Conservation (phyloP, 2,797 vertebrate genomes). For the Poeciliopsis presidionis region DNA sequence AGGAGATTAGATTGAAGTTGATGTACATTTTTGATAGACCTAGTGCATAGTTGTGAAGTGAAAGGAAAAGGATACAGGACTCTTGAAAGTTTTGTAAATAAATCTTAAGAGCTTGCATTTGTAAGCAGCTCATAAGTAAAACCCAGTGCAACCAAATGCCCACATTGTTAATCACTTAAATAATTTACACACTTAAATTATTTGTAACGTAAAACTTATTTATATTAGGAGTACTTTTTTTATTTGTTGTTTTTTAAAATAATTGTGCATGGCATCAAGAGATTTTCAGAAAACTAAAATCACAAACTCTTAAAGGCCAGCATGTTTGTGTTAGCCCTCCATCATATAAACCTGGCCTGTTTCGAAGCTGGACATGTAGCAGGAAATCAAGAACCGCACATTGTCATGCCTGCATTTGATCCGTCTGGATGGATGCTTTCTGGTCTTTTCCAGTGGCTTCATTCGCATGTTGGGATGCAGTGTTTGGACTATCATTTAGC, state of each 20-base stretch:
- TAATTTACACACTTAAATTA: neutral
- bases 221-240: neutral
- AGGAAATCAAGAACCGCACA: constrained; percentile 50
- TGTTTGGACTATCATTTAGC: constrained; percentile 71
- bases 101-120: neutral
- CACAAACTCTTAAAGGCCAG: constrained; percentile 39
- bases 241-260: constrained; percentile 14
- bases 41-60: neutral
- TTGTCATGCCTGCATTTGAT: constrained; percentile 48
- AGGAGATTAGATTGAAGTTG: neutral
- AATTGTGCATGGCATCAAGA: constrained; percentile 25
- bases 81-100: neutral
- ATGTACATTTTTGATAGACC: neutral
- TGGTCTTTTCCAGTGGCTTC: constrained; percentile 51
- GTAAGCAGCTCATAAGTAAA: neutral
- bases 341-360: constrained; percentile 54
- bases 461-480: constrained; percentile 57
- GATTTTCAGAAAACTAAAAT: constrained; percentile 30
- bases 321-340: constrained; percentile 63
- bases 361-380: constrained; percentile 28
- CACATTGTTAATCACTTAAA: neutral
- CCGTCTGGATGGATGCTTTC: constrained; percentile 46
- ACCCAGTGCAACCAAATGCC: neutral
- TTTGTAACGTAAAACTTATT: neutral
- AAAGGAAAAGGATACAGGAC: neutral